Conservation (phyloP, 2,113 vertebrate species). For the Poecile atricapillus region DNA sequence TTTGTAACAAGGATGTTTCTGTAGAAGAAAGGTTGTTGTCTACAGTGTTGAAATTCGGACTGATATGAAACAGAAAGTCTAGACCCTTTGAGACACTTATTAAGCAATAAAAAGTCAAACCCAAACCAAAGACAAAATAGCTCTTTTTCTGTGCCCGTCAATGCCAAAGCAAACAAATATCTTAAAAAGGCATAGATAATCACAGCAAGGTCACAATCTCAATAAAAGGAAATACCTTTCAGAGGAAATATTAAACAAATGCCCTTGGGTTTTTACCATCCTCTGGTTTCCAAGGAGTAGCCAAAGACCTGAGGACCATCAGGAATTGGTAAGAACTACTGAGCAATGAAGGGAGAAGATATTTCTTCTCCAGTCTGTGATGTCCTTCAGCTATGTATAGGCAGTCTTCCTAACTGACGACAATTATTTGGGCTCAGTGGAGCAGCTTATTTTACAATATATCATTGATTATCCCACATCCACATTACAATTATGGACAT, state of each 20-base stretch:
- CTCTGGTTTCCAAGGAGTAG: neutral
- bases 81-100: neutral
- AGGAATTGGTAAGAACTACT: neutral
- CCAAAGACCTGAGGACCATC: neutral
- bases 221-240: neutral
- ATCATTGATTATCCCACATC: neutral
- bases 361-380: neutral
- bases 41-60: neutral
- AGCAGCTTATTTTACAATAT: neutral
- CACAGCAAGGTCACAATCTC: neutral
- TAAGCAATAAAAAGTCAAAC: neutral
- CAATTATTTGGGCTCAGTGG: neutral
- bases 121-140: neutral
- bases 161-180: neutral
- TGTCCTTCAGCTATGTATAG: neutral
- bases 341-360: neutral
- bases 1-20: neutral
- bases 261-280: neutral
- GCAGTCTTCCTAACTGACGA: neutral
- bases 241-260: neutral
- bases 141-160: neutral
- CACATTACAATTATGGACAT: neutral
- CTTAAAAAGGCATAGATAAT: neutral
- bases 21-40: neutral
- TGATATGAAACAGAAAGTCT: neutral